Conservation (phyloP, 2,113 vertebrate genomes). For the Xyliphius kryptos region DNA sequence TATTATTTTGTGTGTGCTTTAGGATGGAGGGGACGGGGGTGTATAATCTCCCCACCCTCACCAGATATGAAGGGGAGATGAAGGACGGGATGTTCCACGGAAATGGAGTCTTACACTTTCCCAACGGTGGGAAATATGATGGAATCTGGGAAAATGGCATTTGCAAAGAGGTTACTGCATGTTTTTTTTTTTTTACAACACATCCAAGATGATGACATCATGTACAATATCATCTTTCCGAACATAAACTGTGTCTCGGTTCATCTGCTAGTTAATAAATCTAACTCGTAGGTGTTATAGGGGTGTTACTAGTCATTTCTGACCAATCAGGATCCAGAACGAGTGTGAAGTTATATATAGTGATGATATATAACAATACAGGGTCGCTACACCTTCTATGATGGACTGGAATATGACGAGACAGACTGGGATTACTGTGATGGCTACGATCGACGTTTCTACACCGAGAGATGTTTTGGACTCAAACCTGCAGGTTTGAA, state of each 20-base stretch:
- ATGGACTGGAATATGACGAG: slow-evolving; percentile 75
- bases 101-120: slow-evolving; percentile 73
- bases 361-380: slow-evolving; percentile 47
- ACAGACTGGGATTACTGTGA: slow-evolving; percentile 84
- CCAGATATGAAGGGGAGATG: slow-evolving; percentile 76
- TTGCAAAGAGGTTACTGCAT: slow-evolving; percentile 60
- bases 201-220: too few species aligned
- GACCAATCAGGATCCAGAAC: too few species aligned
- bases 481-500: slow-evolving; percentile 90
- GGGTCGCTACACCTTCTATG: slow-evolving; percentile 77
- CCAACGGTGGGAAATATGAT: slow-evolving; percentile 70
- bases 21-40: slow-evolving; percentile 84
- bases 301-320: too few species aligned
- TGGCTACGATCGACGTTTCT: slow-evolving; percentile 80
- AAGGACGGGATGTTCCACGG: slow-evolving; percentile 87
- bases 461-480: slow-evolving; percentile 78
- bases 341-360: too few species aligned
- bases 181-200: too few species aligned
- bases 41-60: slow-evolving; percentile 74
- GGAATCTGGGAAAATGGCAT: slow-evolving; percentile 76
- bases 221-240: too few species aligned
- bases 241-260: too few species aligned
- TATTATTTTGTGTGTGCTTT: too few species aligned
- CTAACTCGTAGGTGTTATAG: too few species aligned
- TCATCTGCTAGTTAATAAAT: too few species aligned